These are phyloP conservation scores for Apogon talboti DNA, from an alignment of 2,797 vertebrate species.

Conservation along the genomic window DNA sequence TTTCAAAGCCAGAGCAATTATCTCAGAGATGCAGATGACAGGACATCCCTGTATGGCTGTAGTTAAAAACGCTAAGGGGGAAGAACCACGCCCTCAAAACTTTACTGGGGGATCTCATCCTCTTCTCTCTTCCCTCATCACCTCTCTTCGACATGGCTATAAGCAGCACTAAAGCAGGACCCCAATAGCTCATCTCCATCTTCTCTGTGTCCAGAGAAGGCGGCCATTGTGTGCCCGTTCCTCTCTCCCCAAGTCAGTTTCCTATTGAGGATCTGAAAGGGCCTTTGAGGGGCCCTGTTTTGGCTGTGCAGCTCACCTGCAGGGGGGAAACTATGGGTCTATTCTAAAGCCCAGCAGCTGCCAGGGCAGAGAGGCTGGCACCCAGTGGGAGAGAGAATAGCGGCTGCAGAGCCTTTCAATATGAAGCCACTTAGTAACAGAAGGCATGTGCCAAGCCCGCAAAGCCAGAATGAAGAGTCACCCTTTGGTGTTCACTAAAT, in stretches of 20 bases:
- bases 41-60: constrained; percentile 50
- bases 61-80: constrained; percentile 24
- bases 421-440: constrained; percentile 91
- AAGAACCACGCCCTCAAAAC: constrained; percentile 68
- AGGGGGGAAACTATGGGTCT: constrained; percentile 87
- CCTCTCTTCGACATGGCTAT: constrained; percentile 78
- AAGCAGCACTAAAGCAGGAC: constrained; percentile 77
- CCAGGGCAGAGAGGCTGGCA: constrained; percentile 89
- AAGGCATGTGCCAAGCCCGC: constrained; percentile 91
- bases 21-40: constrained; percentile 77
- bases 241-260: constrained; percentile 87
- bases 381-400: constrained; percentile 87
- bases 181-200: constrained; percentile 85
- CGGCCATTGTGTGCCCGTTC: constrained; percentile 85
- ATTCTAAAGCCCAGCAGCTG: constrained; percentile 89
- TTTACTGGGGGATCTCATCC: constrained; percentile 70
- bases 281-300: constrained; percentile 89
- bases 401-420: constrained; percentile 85
- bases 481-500: constrained; percentile 83
- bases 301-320: constrained; percentile 90
- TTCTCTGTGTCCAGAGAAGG: constrained; percentile 86
- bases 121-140: constrained; percentile 78
- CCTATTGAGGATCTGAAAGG: constrained; percentile 88
- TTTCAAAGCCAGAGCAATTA: constrained; percentile 84
- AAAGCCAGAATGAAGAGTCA: constrained; percentile 86